Percentiles rank a stretch among this genome's conserved stretches.
phyloP scores from a whole-genome alignment of 2,888 invertebrate genomes.

The Blomia tropicalis region DNA sequence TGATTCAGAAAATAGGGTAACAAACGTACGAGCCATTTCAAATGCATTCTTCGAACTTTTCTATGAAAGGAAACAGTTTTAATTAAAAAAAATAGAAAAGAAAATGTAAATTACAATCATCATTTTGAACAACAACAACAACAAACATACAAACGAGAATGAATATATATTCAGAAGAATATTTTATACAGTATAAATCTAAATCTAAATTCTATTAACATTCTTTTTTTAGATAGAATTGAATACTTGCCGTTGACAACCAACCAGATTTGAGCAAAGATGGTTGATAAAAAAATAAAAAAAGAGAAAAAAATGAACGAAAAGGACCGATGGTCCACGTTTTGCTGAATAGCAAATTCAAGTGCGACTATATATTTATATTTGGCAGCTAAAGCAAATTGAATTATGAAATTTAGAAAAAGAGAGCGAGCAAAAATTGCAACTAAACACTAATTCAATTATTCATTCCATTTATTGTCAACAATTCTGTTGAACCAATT shows the following conservation, averaged over 20 bases:
- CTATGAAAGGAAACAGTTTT: conserved; percentile 31
- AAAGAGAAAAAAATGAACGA: background rate
- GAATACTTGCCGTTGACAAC: background rate
- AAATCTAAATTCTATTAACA: conserved; percentile 7
- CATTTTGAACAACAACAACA: too few species aligned
- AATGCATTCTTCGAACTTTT: conserved; percentile 39
- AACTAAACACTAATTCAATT: conserved; percentile 6
- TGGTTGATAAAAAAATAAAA: background rate
- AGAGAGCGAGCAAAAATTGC: too few species aligned
- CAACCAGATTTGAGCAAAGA: background rate
- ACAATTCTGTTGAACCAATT: too few species aligned
- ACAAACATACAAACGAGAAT: too few species aligned
- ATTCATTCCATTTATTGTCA: background rate
- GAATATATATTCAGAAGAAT: too few species aligned
- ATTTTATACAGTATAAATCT: too few species aligned
- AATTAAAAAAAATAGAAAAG: conserved; percentile 5
- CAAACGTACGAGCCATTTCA: conserved; percentile 39
- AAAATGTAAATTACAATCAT: background rate
- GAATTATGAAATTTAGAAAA: conserved; percentile 5
- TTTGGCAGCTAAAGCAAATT: background rate
- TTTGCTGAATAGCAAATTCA: too few species aligned
- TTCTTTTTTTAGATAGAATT: background rate
- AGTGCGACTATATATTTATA: too few species aligned
- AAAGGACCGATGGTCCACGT: background rate
- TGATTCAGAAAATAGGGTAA: conserved; percentile 37